A percentile compares a stretch with the other conserved stretches of the same genome.
Conservation (phyloP, 2,888 invertebrate genomes). For the Drosophila peninsularis region DNA sequence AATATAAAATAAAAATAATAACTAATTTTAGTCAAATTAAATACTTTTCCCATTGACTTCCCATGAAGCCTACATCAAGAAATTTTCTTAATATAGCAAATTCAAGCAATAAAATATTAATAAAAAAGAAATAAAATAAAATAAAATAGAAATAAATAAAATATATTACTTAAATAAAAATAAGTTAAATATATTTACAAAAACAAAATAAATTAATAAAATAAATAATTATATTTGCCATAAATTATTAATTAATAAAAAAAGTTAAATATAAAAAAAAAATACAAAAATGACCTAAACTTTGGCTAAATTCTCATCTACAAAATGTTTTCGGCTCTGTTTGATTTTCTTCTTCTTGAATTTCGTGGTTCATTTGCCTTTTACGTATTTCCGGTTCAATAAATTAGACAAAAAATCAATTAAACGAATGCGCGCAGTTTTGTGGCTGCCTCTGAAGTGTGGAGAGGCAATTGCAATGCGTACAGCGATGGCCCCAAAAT, state of each 20-base stretch:
- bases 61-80: neutral
- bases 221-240: too few relatives aligned
- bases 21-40: too few relatives aligned
- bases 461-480: conserved; percentile 63
- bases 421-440: conserved; percentile 20
- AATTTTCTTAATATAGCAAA: neutral
- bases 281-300: neutral
- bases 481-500: conserved; percentile 39
- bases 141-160: too few relatives aligned
- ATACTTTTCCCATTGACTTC: too few relatives aligned
- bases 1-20: too few relatives aligned
- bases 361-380: conserved; percentile 66
- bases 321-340: neutral
- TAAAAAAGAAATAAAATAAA: neutral
- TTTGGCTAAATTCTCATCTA: neutral
- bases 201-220: too few relatives aligned
- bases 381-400: conserved; percentile 71
- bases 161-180: neutral
- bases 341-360: conserved; percentile 9
- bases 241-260: too few relatives aligned
- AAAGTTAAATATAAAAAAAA: too few relatives aligned
- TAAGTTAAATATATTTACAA: neutral
- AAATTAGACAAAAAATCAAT: conserved; percentile 21
- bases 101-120: neutral
- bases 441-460: conserved; percentile 46